Percentiles rank a stretch among this genome's conserved stretches.
Conservation (phyloP, 2,888 invertebrate genomes). For the Melipona bicolor region DNA sequence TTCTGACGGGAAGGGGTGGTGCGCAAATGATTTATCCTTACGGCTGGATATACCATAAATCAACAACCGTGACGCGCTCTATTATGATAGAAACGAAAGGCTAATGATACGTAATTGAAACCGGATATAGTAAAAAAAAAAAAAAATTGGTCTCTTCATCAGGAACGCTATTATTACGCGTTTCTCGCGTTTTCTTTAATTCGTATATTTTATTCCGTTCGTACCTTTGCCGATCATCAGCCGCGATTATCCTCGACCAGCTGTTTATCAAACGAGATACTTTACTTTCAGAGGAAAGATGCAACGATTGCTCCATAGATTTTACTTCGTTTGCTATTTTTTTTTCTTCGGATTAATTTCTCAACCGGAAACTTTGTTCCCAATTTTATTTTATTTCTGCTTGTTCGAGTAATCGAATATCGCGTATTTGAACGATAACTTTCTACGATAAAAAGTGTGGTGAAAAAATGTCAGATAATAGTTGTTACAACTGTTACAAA, state of each 20-base stretch:
- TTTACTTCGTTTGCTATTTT: too few species aligned
- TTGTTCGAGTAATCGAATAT: too few species aligned
- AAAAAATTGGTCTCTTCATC: slow-evolving; percentile 6
- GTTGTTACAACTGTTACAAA: not conserved
- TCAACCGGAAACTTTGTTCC: too few species aligned
- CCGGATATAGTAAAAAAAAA: not conserved
- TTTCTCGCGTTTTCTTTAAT: not conserved
- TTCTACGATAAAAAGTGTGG: too few species aligned
- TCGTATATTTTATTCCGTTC: not conserved
- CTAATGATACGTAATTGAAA: slow-evolving; percentile 21
- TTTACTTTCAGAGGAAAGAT: not conserved
- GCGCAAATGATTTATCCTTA: slow-evolving; percentile 11
- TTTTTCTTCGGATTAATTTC: too few species aligned
- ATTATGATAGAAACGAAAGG: slow-evolving; percentile 21
- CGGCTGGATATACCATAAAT: slow-evolving; percentile 18
- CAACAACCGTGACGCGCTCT: slow-evolving; percentile 17
- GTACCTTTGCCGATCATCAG: not conserved
- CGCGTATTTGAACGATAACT: too few species aligned
- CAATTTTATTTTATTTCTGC: too few species aligned
- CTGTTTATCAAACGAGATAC: not conserved
- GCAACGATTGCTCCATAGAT: not conserved
- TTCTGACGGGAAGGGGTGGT: not conserved
- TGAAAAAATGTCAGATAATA: too few species aligned
- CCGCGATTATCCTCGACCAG: not conserved
- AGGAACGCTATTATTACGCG: not conserved